Percentiles rank a stretch among this genome's conserved stretches.
phyloP scores from a whole-genome alignment of 2,888 invertebrate species.

The Hartigia nigra region DNA sequence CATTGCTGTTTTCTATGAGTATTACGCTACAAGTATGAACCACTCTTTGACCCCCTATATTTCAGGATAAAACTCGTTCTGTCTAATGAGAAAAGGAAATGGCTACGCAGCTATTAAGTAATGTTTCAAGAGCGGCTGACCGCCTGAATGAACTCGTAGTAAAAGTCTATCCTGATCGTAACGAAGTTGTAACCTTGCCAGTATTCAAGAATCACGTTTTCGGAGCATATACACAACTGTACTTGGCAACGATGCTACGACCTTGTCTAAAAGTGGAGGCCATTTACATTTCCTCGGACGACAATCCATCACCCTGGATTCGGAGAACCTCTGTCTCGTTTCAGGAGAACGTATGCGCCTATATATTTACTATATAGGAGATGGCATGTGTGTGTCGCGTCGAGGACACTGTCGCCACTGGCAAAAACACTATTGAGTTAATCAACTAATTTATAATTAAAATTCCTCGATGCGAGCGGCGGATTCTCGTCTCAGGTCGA shows the following conservation, averaged over 20 bases:
- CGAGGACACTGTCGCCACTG: constrained; percentile 53
- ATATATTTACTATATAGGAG: constrained; percentile 13
- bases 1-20: background rate
- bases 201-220: background rate
- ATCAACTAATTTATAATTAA: constrained; percentile 68
- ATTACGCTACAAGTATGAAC: background rate
- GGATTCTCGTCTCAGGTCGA: constrained; percentile 14
- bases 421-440: constrained; percentile 66
- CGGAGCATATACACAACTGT: background rate
- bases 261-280: background rate
- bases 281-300: background rate
- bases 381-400: constrained; percentile 39
- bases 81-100: background rate
- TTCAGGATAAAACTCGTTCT: background rate
- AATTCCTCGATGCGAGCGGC: constrained; percentile 59
- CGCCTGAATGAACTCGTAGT: background rate
- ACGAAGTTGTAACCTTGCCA: background rate
- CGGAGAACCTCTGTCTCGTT: constrained; percentile 43
- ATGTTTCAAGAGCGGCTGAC: background rate
- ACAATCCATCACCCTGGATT: constrained; percentile 5
- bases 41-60: background rate
- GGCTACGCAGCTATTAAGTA: background rate
- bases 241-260: background rate
- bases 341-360: background rate
- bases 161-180: background rate